phyloP scores from a whole-genome alignment of 1,140 invertebrate species.

The Dendrolimus punctatus region DNA sequence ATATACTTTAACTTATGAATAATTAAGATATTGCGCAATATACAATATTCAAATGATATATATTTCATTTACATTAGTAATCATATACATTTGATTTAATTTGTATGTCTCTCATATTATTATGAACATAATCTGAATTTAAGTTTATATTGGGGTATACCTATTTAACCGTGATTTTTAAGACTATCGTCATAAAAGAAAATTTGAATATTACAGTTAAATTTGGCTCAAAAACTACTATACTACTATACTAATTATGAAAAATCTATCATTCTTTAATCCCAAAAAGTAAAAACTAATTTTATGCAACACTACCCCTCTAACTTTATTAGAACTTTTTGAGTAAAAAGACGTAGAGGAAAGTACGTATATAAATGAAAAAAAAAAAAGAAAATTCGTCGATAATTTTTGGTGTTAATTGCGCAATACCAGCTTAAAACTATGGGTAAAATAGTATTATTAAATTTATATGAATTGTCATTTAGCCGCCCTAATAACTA shows the following conservation, averaged over 20 bases:
- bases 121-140: too few relatives aligned
- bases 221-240: too few relatives aligned
- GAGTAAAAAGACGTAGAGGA: slow-evolving; percentile 43
- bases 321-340: slow-evolving; percentile 31
- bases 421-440: slow-evolving; percentile 29
- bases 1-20: slow-evolving; percentile 18
- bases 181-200: too few relatives aligned
- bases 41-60: background rate
- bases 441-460: slow-evolving; percentile 51
- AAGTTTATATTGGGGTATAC: too few relatives aligned
- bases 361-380: slow-evolving; percentile 5
- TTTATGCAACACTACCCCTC: slow-evolving; percentile 18
- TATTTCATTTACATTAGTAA: too few relatives aligned
- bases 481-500: slow-evolving; percentile 69
- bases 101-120: too few relatives aligned
- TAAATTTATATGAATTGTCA: slow-evolving; percentile 65
- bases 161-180: too few relatives aligned
- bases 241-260: background rate
- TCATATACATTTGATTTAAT: too few relatives aligned
- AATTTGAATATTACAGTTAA: too few relatives aligned
- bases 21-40: background rate
- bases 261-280: slow-evolving; percentile 11
- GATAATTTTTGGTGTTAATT: slow-evolving; percentile 26
- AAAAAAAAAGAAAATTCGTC: slow-evolving; percentile 21
- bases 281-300: slow-evolving; percentile 25